Percentiles rank a stretch among this genome's conserved stretches.
Conservation (phyloP, 2,888 invertebrate species). For the Troides aeacus region DNA sequence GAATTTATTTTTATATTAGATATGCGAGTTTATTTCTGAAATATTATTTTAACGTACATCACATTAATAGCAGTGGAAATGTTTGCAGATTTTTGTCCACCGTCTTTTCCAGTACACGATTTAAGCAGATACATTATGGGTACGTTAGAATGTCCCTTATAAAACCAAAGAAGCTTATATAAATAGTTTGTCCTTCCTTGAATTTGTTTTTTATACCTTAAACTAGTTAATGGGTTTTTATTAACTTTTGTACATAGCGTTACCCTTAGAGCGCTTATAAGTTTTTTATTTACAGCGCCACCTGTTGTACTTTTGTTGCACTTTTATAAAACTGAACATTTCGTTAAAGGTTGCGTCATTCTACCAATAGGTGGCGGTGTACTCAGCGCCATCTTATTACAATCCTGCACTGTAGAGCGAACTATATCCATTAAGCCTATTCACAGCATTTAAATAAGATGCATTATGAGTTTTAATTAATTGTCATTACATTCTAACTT, state of each 20-base stretch:
- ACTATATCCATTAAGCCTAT: not conserved
- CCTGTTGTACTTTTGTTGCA: constrained; percentile 4
- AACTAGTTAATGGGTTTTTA: not conserved
- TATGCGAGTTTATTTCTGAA: no score
- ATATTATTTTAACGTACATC: no score
- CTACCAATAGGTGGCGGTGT: constrained; percentile 11
- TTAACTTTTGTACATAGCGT: constrained; percentile 3
- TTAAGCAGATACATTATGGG: constrained; percentile 64
- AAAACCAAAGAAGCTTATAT: constrained; percentile 27
- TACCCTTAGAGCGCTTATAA: not conserved
- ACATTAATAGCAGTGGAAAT: constrained; percentile 11
- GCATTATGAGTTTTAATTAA: not conserved
- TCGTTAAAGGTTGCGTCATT: not conserved
- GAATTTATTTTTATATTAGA: no score
- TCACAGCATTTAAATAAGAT: not conserved
- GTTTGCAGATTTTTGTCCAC: constrained; percentile 64
- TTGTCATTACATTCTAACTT: not conserved
- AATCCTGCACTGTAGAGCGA: not conserved
- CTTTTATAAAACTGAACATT: not conserved
- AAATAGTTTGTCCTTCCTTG: constrained; percentile 13
- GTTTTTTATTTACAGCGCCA: constrained; percentile 17
- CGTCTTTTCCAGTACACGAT: constrained; percentile 56
- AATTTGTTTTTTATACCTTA: not conserved
- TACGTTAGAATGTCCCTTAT: constrained; percentile 48
- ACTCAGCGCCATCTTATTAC: not conserved